These are phyloP conservation scores for Zaprionus tsacasi DNA, from an alignment of 1,140 invertebrate genomes.

Conservation along the genomic window DNA sequence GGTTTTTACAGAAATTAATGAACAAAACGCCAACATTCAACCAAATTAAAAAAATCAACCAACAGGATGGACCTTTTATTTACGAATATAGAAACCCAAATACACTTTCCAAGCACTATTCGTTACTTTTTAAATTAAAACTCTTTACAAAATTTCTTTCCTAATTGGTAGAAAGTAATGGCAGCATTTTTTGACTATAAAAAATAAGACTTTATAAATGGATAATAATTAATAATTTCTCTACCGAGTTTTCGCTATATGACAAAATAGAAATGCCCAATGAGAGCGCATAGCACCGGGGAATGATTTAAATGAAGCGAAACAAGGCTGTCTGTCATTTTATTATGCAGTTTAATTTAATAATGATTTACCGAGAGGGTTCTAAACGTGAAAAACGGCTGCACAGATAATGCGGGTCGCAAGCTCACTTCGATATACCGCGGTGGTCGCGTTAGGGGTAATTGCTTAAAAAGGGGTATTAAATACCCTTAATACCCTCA, in stretches of 20 bases:
- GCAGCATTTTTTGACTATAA: no score
- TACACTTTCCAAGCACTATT: background rate
- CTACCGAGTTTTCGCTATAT: background rate
- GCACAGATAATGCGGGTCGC: background rate
- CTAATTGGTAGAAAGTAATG: no score
- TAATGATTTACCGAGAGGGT: constrained; percentile 73
- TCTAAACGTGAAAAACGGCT: constrained; percentile 18
- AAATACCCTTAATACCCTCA: no score
- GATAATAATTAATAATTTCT: no score
- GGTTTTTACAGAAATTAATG: constrained; percentile 23
- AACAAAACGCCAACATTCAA: constrained; percentile 30
- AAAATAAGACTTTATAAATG: no score
- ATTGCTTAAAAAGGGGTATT: background rate
- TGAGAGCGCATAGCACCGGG: constrained; percentile 14
- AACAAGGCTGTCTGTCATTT: constrained; percentile 49
- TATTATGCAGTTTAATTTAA: constrained; percentile 78
- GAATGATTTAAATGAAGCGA: constrained; percentile 49
- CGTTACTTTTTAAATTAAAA: background rate
- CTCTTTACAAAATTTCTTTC: background rate
- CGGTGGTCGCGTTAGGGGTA: background rate
- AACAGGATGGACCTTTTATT: background rate
- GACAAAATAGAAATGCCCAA: background rate
- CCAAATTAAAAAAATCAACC: constrained; percentile 24
- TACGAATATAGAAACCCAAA: background rate
- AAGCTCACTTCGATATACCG: background rate